These are phyloP conservation scores for Hoplodrina blanda DNA, from an alignment of 2,888 invertebrate species.

Conservation along the genomic window DNA sequence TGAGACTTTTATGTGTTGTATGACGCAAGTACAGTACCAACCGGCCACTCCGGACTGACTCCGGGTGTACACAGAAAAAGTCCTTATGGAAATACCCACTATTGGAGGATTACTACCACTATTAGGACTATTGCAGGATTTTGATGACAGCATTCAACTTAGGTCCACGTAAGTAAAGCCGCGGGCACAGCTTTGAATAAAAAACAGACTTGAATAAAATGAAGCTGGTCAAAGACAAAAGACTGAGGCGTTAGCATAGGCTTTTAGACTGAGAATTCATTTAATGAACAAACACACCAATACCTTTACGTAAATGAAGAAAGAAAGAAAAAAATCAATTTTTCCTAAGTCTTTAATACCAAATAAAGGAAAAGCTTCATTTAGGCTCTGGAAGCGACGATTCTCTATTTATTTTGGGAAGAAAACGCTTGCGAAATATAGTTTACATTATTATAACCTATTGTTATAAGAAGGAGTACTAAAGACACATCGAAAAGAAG, in stretches of 20 bases:
- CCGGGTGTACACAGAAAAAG: no score
- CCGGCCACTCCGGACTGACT: no score
- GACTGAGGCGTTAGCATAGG: background rate
- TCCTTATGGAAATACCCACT: no score
- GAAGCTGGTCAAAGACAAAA: no score
- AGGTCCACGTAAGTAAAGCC: no score
- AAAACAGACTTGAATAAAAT: no score
- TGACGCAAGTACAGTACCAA: no score
- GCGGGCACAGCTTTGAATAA: no score
- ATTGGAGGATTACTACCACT: no score
- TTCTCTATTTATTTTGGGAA: constrained; percentile 32
- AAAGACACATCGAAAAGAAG: constrained; percentile 26
- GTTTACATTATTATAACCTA: background rate
- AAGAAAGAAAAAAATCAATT: constrained; percentile 17
- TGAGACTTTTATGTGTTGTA: no score
- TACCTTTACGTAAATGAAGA: background rate
- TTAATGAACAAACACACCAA: background rate
- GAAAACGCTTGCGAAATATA: background rate
- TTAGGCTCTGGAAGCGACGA: constrained; percentile 9
- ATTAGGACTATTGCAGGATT: no score
- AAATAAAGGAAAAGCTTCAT: constrained; percentile 26
- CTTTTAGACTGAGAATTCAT: background rate
- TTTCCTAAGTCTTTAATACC: background rate
- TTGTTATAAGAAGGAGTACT: constrained; percentile 28
- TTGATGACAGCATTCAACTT: no score